phyloP scores from a whole-genome alignment of 2,797 vertebrate genomes.

The Petrocephalus sullivani region DNA sequence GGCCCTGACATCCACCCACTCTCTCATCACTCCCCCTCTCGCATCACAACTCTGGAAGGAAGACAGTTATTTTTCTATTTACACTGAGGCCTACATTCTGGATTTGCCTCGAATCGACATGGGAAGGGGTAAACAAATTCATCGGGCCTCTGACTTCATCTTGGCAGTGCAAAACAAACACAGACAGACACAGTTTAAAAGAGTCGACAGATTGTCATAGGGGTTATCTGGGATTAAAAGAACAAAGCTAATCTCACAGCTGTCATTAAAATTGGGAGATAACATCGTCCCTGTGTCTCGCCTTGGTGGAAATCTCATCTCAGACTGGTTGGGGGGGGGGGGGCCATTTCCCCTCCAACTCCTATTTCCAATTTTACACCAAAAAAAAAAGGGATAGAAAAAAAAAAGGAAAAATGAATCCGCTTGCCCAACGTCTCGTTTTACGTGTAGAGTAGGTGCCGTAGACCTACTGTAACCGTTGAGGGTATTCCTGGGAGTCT shows the following conservation, averaged over 20 bases:
- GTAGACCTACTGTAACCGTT: not conserved
- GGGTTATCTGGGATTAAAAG: conserved; percentile 23
- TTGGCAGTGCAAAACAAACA: not conserved
- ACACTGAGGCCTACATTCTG: not conserved
- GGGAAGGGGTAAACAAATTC: conserved; percentile 32
- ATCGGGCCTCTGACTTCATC: conserved; percentile 3
- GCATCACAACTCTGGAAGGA: conserved; percentile 31
- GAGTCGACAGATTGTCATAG: not conserved
- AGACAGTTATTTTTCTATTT: conserved; percentile 43
- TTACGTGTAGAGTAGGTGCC: not conserved
- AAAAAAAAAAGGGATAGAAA: not conserved
- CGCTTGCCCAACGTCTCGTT: not conserved
- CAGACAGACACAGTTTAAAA: conserved; percentile 14
- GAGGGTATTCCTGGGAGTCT: not conserved
- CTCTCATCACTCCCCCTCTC: conserved; percentile 27
- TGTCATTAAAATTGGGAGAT: conserved; percentile 22
- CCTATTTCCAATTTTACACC: not conserved
- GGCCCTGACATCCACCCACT: not conserved
- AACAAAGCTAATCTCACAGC: conserved; percentile 23
- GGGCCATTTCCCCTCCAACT: not conserved
- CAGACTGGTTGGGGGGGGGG: not conserved
- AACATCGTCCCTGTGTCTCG: conserved; percentile 6
- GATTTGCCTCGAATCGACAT: conserved; percentile 1
- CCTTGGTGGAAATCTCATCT: conserved; percentile 16
- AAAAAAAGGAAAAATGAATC: not conserved